Evolutionary conservation across 2,113 vertebrate genomes (phyloP).

Genomic region (Paralichthys olivaceus): DNA sequence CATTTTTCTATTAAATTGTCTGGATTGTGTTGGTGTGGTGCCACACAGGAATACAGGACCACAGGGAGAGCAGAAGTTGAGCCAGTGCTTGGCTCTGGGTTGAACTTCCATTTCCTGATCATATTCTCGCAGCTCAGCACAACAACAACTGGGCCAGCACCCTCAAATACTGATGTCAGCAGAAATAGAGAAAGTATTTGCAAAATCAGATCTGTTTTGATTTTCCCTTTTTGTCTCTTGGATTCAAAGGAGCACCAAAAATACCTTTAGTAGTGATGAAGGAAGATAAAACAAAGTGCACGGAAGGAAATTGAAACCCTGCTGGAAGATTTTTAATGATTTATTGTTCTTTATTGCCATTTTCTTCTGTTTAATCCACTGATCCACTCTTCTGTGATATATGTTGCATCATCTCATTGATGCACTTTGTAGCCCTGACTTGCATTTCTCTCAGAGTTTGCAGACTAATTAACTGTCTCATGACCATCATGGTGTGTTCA

Average conservation of each 20-base stretch:
- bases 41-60: constrained; percentile 12
- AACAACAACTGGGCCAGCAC: constrained; percentile 50
- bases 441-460: not conserved
- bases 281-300: not conserved
- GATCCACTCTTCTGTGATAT: no score
- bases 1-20: not conserved
- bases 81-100: constrained; percentile 9
- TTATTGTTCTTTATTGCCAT: not conserved
- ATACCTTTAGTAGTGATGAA: not conserved
- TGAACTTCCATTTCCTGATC: constrained; percentile 53
- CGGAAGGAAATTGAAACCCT: no score
- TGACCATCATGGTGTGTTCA: not conserved
- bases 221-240: constrained; percentile 7
- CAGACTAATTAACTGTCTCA: not conserved
- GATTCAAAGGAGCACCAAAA: not conserved
- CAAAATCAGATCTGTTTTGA: not conserved
- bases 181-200: constrained; percentile 20
- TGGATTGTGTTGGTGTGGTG: not conserved
- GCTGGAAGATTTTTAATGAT: not conserved
- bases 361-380: no score
- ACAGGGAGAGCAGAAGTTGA: constrained; percentile 20
- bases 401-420: not conserved
- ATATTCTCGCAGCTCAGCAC: constrained; percentile 50
- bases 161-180: constrained; percentile 37
- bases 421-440: not conserved